Base-by-base conservation (phyloP, 1,140 invertebrate species). In the Euura saliciscinereae region DNA sequence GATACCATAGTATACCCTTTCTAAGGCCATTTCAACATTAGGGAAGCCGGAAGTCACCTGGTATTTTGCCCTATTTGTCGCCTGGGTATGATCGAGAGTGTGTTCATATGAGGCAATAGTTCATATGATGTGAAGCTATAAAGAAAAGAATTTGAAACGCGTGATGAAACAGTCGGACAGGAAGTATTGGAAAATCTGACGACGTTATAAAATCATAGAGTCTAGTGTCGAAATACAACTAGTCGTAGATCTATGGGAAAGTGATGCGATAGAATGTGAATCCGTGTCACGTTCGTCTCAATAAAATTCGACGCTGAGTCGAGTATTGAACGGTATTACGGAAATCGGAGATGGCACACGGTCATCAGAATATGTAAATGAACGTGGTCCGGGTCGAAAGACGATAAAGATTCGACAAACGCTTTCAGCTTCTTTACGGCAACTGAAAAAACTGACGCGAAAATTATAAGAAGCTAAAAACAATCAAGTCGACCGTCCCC, bases 121-220 rank as follows among this genome's bases (percentile, higher is more conserved):
- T n/a, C 51, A 59, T 8, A 59, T 59, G 13, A 59, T 8, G 59
- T 44, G 72, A 71, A 74, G 76, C 65, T 64, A 78, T 78, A 67
- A 77, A 76, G 74, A 76, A 80, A 78, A 74, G 82, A 84, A 84
- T 84, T 74, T 75, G 73, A 67, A 75, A 73, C 67, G 68, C 66
- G 66, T 65, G 66, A 71, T 74, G 73, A 45, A 64, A 64, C 66
- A 65, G 45, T 66, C 43, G 10, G 28, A 69, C 8, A 6, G 42
- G 43, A 28, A 28, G 70, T 51, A 44, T 43, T 59, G 65, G 67
- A 66, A 65, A 66, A 67, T 44, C 7, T 43, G 45, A n/a, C 43
- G 65, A 42, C 59, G 65, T 81, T 76, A 74, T 82, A 82, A 84
- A 84, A 84, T 84, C 84, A 84, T 82, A 82, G 83, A 80, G 72